Evolutionary conservation across 2,113 vertebrate species (phyloP).

Genomic region (Stomatorhinus ivindoensis): DNA sequence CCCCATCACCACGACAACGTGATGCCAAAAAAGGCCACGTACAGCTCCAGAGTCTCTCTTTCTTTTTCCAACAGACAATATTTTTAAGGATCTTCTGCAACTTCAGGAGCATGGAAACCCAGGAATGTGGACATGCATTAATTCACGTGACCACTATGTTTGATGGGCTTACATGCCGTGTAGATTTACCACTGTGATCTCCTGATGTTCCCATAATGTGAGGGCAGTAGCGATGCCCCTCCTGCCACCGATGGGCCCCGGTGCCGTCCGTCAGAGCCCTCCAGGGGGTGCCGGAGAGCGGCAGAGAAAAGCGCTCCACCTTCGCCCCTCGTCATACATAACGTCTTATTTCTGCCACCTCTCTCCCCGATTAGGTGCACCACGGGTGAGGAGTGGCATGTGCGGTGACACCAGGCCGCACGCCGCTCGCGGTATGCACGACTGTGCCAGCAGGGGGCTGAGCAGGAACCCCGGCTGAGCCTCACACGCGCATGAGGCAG

Average conservation of each 20-base stretch:
- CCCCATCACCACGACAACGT: not conserved
- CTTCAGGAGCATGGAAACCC: not conserved
- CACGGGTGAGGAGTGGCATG: not conserved
- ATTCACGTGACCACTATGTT: not conserved
- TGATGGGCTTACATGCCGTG: not conserved
- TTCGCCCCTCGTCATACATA: not conserved
- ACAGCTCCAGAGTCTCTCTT: not conserved
- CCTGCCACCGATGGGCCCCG: not conserved
- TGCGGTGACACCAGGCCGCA: not conserved
- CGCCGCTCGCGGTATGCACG: not conserved
- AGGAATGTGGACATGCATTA: not conserved
- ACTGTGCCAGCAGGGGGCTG: not conserved
- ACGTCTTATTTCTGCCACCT: not conserved
- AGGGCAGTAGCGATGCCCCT: not conserved
- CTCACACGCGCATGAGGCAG: not conserved
- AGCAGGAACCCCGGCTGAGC: not conserved
- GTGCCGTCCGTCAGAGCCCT: not conserved
- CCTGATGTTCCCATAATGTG: not conserved
- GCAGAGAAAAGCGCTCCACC: not conserved
- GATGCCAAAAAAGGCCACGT: not conserved
- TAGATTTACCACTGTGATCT: not conserved
- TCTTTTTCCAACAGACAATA: not conserved
- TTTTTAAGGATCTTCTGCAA: not conserved
- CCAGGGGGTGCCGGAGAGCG: not conserved
- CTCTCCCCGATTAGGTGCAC: not conserved